phyloP scores from a whole-genome alignment of 2,888 invertebrate genomes.

The Caenorhabditis angaria region DNA sequence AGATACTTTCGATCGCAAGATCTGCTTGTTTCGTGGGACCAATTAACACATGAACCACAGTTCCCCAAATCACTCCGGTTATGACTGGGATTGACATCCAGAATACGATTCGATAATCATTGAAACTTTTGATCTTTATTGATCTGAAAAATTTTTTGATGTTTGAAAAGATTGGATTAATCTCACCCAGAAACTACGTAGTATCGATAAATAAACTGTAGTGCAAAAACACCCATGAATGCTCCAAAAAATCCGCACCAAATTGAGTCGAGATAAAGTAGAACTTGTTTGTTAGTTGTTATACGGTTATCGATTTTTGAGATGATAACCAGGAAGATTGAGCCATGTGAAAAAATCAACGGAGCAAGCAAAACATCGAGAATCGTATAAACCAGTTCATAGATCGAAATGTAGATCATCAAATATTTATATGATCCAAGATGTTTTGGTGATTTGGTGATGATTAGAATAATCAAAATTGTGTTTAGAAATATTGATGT shows the following conservation, averaged over 20 bases:
- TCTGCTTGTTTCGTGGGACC: background rate
- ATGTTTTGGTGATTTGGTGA: background rate
- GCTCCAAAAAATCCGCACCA: background rate
- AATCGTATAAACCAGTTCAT: background rate
- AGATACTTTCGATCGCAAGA: too few species aligned
- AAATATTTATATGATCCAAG: constrained; percentile 6
- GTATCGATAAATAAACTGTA: background rate
- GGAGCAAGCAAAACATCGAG: background rate
- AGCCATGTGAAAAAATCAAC: background rate
- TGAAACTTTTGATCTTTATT: background rate
- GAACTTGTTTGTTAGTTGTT: background rate
- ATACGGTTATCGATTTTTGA: background rate
- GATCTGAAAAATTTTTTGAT: too few species aligned
- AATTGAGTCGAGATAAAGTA: too few species aligned
- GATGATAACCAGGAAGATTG: background rate
- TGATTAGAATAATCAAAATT: background rate
- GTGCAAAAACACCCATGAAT: background rate
- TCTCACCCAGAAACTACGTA: background rate
- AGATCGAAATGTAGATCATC: background rate
- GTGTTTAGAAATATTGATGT: too few species aligned
- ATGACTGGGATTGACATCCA: background rate
- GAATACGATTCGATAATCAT: background rate
- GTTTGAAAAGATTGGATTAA: background rate
- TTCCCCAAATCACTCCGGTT: background rate
- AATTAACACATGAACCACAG: background rate